Evolutionary conservation across 2,888 invertebrate species (phyloP).

Genomic region (Oxyteleia sp.): DNA sequence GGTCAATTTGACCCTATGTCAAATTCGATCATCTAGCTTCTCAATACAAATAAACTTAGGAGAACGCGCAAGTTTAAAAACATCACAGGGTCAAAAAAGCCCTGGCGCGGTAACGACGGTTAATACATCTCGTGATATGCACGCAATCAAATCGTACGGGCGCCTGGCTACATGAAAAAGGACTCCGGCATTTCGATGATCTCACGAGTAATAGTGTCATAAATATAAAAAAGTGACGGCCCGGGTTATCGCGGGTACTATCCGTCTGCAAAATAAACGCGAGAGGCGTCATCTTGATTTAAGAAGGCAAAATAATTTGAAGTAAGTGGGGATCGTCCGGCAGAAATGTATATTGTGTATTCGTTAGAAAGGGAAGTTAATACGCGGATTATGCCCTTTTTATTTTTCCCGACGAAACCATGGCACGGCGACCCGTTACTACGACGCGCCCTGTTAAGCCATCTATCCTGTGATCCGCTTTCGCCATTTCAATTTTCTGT

Average conservation of each 20-base stretch:
- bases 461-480: conserved; percentile 85
- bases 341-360: conserved; percentile 56
- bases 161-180: conserved; percentile 54
- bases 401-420: conserved; percentile 65
- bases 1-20: too few relatives aligned
- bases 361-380: conserved; percentile 72
- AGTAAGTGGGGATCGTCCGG: conserved; percentile 56
- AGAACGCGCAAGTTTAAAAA: too few relatives aligned
- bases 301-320: conserved; percentile 72
- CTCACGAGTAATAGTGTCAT: conserved; percentile 64
- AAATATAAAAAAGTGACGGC: conserved; percentile 58
- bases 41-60: too few relatives aligned
- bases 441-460: conserved; percentile 77
- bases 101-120: too few relatives aligned
- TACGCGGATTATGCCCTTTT: conserved; percentile 70
- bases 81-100: too few relatives aligned
- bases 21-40: too few relatives aligned
- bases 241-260: conserved; percentile 24
- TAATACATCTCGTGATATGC: conserved; percentile 20
- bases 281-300: conserved; percentile 71
- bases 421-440: conserved; percentile 60
- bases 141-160: conserved; percentile 11
- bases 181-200: conserved; percentile 67
- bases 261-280: conserved; percentile 56
- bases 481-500: conserved; percentile 85